phyloP scores from a whole-genome alignment of 2,113 vertebrate genomes.

The Psettodes erumei region DNA sequence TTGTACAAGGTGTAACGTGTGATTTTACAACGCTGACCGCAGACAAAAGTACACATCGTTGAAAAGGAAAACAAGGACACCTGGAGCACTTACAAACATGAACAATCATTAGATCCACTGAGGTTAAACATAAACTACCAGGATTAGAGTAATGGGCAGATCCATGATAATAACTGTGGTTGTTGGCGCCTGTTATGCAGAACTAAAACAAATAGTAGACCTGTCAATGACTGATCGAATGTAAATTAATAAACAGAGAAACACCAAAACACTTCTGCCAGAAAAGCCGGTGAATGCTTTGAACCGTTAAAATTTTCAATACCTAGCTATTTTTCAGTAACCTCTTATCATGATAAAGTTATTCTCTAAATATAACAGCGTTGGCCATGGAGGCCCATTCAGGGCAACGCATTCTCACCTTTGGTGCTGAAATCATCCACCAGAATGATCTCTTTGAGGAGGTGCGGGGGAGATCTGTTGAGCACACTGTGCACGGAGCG shows the following conservation, averaged over 20 bases:
- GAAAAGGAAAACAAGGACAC: neutral
- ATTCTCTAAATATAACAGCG: too few species aligned
- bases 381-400: too few species aligned
- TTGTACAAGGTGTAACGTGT: neutral
- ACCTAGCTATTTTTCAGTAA: too few species aligned
- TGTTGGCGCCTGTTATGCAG: neutral
- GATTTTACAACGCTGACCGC: neutral
- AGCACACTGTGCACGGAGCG: constrained; percentile 96
- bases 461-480: constrained; percentile 89
- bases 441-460: constrained; percentile 91
- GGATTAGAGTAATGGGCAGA: neutral
- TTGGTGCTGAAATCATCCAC: constrained; percentile 96
- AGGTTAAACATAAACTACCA: neutral
- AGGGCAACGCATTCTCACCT: constrained; percentile 86
- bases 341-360: too few species aligned
- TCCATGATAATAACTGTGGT: neutral
- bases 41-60: neutral
- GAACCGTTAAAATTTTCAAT: too few species aligned
- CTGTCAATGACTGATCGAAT: neutral
- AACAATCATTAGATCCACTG: neutral
- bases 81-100: neutral
- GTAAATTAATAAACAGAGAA: neutral
- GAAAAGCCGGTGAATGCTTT: too few species aligned
- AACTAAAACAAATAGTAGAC: neutral
- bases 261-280: too few species aligned